phyloP scores from a whole-genome alignment of 1,140 invertebrate species.

The Paraescarpia echinospica region DNA sequence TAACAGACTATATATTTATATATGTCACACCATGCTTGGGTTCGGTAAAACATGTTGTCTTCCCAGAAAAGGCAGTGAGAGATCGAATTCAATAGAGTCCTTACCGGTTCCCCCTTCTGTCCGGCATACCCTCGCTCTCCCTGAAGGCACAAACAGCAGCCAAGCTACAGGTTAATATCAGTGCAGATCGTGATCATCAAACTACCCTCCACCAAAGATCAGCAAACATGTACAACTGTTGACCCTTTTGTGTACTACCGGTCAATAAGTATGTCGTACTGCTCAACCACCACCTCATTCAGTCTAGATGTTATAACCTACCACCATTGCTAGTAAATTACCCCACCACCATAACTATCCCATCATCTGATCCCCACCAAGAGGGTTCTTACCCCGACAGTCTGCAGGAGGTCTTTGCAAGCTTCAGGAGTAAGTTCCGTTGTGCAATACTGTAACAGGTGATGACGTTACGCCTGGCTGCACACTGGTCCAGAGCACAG shows the following conservation, averaged over 20 bases:
- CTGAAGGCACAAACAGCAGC: neutral
- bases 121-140: slow-evolving; percentile 18
- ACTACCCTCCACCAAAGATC: neutral
- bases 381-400: neutral
- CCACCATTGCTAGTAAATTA: too few species aligned
- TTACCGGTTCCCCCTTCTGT: slow-evolving; percentile 19
- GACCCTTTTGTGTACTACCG: neutral
- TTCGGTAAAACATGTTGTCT: neutral
- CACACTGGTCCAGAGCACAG: too few species aligned
- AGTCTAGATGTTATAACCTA: neutral
- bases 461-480: neutral
- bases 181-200: neutral
- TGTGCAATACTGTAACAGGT: neutral
- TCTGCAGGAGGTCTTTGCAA: neutral
- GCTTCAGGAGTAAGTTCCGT: neutral
- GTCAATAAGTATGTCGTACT: too few species aligned
- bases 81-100: neutral
- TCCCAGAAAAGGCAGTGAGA: neutral
- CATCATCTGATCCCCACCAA: too few species aligned
- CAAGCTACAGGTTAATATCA: neutral
- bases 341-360: too few species aligned
- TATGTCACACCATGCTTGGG: neutral
- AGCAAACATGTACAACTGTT: neutral
- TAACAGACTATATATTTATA: neutral
- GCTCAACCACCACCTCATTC: neutral